Evolutionary conservation across 2,888 invertebrate genomes (phyloP).

Genomic region (Nudaria mundana): DNA sequence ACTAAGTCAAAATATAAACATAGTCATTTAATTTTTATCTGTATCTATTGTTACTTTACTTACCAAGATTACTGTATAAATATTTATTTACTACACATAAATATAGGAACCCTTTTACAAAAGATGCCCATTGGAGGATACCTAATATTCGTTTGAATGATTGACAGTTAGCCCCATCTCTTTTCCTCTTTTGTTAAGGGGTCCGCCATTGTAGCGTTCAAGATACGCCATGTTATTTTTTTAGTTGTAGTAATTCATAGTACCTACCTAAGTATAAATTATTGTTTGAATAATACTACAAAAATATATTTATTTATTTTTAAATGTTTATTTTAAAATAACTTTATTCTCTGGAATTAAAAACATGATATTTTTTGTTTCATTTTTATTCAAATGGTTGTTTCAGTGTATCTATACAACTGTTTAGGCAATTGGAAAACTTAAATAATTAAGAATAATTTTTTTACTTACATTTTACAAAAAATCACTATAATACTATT

Average conservation of each 20-base stretch:
- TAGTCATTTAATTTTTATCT: neutral
- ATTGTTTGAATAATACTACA: too few relatives aligned
- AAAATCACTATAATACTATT: too few relatives aligned
- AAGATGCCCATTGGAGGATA: too few relatives aligned
- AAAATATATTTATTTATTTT: too few relatives aligned
- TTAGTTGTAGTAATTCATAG: neutral
- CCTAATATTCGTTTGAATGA: constrained; percentile 60
- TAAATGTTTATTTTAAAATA: too few relatives aligned
- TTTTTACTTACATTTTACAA: neutral
- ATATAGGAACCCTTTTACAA: constrained; percentile 20
- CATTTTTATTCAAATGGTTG: too few relatives aligned
- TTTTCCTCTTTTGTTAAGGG: constrained; percentile 34
- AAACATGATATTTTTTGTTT: too few relatives aligned
- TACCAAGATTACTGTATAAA: neutral
- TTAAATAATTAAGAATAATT: neutral
- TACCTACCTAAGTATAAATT: too few relatives aligned
- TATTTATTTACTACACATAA: constrained; percentile 7
- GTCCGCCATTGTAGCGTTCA: constrained; percentile 41
- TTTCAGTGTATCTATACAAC: neutral
- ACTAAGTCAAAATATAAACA: neutral
- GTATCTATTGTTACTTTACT: neutral
- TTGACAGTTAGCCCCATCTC: constrained; percentile 54
- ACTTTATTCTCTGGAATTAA: too few relatives aligned
- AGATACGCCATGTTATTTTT: constrained; percentile 1
- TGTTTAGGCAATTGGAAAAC: neutral